phyloP scores from a whole-genome alignment of 2,888 invertebrate genomes.

The Nemoura dubitans region DNA sequence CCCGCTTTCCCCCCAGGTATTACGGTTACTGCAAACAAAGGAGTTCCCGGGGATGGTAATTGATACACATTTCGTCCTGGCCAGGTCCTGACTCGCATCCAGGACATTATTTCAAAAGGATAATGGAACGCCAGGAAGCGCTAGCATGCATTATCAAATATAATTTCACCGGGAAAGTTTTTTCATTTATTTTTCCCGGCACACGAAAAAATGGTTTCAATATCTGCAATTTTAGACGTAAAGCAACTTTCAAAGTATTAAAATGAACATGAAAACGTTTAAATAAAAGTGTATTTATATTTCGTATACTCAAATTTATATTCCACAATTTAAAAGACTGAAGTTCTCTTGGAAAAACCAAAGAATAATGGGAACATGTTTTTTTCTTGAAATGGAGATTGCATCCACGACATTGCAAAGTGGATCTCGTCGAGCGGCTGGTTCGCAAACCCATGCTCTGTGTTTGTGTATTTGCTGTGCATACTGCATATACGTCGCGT shows the following conservation, averaged over 20 bases:
- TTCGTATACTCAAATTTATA: no score
- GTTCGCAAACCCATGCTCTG: no score
- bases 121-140: background rate
- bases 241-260: background rate
- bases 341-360: no score
- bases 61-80: constrained; percentile 2
- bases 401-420: no score
- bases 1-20: background rate
- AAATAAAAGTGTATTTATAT: background rate
- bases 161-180: background rate
- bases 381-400: no score
- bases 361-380: no score
- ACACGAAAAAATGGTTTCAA: background rate
- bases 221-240: background rate
- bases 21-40: background rate
- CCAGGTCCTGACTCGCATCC: background rate
- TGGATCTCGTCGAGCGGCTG: no score
- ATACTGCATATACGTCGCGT: no score
- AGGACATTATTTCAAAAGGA: background rate
- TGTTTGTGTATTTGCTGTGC: no score
- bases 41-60: background rate
- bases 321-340: no score
- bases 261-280: background rate
- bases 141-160: background rate
- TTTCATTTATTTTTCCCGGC: background rate